These are phyloP conservation scores for Notodromas monacha DNA, from an alignment of 2,888 invertebrate species.

Conservation along the genomic window DNA sequence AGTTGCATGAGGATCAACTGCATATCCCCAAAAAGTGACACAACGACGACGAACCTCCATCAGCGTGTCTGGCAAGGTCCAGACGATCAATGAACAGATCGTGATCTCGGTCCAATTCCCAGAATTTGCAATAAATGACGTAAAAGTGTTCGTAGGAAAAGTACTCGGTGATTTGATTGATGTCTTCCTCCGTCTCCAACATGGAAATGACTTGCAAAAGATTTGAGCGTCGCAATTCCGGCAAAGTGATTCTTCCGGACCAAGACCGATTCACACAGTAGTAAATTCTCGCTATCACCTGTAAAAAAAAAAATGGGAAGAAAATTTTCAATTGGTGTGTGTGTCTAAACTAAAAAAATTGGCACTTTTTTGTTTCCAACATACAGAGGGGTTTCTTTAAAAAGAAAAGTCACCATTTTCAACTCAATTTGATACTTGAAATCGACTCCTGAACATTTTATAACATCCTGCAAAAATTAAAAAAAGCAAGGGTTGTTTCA, in stretches of 20 bases:
- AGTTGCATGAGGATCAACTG: not conserved
- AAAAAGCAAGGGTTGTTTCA: no score
- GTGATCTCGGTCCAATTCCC: conserved; percentile 95
- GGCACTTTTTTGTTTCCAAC: no score
- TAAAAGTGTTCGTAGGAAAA: conserved; percentile 98
- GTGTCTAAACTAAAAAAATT: no score
- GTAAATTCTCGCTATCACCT: conserved; percentile 87
- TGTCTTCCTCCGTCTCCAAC: conserved; percentile 81
- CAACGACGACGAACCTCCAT: conserved; percentile 34
- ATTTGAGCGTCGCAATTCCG: conserved; percentile 66
- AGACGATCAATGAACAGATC: conserved; percentile 77
- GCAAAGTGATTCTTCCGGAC: conserved; percentile 61
- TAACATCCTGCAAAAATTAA: no score
- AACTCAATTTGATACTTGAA: no score
- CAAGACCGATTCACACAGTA: conserved; percentile 88
- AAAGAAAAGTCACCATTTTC: no score
- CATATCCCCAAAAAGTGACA: not conserved
- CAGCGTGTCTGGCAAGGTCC: conserved; percentile 74
- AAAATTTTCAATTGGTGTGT: no score
- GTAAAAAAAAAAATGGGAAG: conserved; percentile 15
- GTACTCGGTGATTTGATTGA: conserved; percentile 42
- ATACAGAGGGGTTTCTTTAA: no score
- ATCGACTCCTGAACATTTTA: no score
- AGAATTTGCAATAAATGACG: conserved; percentile 99
- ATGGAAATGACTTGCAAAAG: conserved; percentile 36